A percentile compares a stretch with the other conserved stretches of the same genome.
phyloP scores from a whole-genome alignment of 1,140 invertebrate genomes.

The Drosophila carrolli region DNA sequence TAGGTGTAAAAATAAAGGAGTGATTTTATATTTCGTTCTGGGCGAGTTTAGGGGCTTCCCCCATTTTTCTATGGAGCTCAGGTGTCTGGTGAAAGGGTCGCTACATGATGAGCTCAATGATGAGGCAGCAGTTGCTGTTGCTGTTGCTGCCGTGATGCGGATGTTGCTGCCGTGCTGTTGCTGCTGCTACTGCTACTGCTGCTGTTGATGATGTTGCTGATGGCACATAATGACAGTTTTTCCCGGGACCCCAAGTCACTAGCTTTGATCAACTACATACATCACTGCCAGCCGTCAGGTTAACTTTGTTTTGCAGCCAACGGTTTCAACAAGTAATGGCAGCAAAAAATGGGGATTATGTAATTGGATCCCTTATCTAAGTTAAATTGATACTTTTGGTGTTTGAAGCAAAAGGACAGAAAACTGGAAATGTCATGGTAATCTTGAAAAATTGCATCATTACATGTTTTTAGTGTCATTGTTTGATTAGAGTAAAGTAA shows the following conservation, averaged over 20 bases:
- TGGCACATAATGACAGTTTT: conserved; percentile 63
- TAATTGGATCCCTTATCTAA: conserved; percentile 23
- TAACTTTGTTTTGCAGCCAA: neutral
- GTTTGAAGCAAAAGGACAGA: too few relatives aligned
- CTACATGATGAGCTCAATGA: conserved; percentile 30
- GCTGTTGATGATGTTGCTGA: conserved; percentile 43
- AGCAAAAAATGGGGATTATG: conserved; percentile 5
- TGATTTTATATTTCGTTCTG: conserved; percentile 18
- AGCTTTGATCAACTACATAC: conserved; percentile 63
- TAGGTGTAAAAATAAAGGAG: conserved; percentile 45
- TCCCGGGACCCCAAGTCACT: conserved; percentile 48
- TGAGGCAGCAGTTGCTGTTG: conserved; percentile 30
- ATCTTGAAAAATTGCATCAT: neutral
- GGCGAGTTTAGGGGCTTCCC: neutral
- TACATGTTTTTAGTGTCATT: too few relatives aligned
- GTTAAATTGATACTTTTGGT: conserved; percentile 5
- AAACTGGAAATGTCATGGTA: neutral
- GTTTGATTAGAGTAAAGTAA: too few relatives aligned
- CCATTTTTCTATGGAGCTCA: conserved; percentile 6
- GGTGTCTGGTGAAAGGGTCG: conserved; percentile 32
- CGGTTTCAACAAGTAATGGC: conserved; percentile 2
- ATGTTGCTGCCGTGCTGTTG: conserved; percentile 22
- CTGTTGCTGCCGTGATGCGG: conserved; percentile 21
- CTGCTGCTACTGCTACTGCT: conserved; percentile 1
- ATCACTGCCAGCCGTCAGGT: conserved; percentile 31